Evolutionary conservation across 2,888 invertebrate species (phyloP).

Genomic region (Scaeva pyrastri): DNA sequence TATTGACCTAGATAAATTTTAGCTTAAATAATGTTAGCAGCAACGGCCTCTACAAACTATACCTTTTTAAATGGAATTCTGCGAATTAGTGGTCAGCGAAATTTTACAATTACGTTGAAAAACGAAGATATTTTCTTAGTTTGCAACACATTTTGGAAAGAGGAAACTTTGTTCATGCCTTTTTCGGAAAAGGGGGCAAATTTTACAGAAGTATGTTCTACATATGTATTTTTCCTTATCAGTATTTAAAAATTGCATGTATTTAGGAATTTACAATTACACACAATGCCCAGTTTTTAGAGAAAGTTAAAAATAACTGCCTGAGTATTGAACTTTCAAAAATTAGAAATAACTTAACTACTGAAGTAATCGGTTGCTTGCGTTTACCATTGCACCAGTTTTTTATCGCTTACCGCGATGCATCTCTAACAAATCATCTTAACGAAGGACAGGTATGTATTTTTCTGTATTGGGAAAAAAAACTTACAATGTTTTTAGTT

Average conservation of each 20-base stretch:
- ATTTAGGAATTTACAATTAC: constrained; percentile 85
- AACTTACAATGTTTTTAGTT: constrained; percentile 80
- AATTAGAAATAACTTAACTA: constrained; percentile 80
- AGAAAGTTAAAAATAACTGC: constrained; percentile 85
- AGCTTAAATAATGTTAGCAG: background rate
- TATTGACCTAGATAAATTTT: background rate
- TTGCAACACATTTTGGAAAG: constrained; percentile 82
- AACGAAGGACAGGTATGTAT: constrained; percentile 85
- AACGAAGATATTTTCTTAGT: constrained; percentile 77
- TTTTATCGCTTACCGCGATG: constrained; percentile 86
- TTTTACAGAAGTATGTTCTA: constrained; percentile 80
- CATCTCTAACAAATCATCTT: constrained; percentile 85
- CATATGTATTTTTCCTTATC: background rate
- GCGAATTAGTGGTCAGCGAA: constrained; percentile 47
- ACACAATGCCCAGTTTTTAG: constrained; percentile 85
- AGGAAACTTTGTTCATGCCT: constrained; percentile 77
- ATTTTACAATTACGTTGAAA: constrained; percentile 8
- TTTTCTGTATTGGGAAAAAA: background rate
- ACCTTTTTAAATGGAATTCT: constrained; percentile 45
- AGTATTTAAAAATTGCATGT: background rate
- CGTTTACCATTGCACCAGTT: constrained; percentile 86
- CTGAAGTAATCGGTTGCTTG: constrained; percentile 84
- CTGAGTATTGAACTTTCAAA: constrained; percentile 86
- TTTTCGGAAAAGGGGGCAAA: constrained; percentile 78
- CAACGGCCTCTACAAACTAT: background rate